These are phyloP conservation scores for Centropus unirufus DNA, from an alignment of 2,113 vertebrate genomes.

Conservation along the genomic window DNA sequence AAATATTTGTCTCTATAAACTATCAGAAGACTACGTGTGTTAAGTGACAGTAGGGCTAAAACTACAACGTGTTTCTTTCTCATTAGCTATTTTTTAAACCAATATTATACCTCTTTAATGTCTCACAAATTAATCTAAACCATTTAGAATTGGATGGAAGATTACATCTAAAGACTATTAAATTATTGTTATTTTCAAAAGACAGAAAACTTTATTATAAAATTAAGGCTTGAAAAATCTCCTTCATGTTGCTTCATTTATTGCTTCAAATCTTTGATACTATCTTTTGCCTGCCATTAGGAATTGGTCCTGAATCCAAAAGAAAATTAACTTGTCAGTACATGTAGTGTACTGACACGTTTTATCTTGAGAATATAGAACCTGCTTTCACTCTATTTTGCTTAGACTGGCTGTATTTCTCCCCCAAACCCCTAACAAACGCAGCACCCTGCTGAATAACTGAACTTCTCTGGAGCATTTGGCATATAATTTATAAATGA, in stretches of 20 bases:
- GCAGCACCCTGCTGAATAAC: neutral
- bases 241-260: conserved; percentile 2
- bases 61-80: neutral
- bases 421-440: neutral
- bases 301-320: conserved; percentile 19
- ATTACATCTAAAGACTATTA: neutral
- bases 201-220: neutral
- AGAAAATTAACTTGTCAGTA: conserved; percentile 54
- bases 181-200: neutral
- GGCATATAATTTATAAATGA: conserved; percentile 23
- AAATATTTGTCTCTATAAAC: neutral
- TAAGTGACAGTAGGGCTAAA: neutral
- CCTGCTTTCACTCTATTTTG: conserved; percentile 29
- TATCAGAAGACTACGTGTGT: neutral
- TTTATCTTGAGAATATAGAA: conserved; percentile 30
- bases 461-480: neutral
- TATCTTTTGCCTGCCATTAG: conserved; percentile 29
- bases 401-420: neutral
- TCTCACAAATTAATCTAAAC: neutral
- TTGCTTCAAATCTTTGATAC: conserved; percentile 30
- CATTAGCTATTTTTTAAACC: neutral
- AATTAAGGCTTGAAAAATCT: conserved; percentile 27
- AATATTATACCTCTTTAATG: neutral
- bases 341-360: neutral
- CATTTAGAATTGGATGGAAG: neutral